Evolutionary conservation across 2,888 invertebrate genomes (phyloP).

Genomic region (Gasteruption jaculator): DNA sequence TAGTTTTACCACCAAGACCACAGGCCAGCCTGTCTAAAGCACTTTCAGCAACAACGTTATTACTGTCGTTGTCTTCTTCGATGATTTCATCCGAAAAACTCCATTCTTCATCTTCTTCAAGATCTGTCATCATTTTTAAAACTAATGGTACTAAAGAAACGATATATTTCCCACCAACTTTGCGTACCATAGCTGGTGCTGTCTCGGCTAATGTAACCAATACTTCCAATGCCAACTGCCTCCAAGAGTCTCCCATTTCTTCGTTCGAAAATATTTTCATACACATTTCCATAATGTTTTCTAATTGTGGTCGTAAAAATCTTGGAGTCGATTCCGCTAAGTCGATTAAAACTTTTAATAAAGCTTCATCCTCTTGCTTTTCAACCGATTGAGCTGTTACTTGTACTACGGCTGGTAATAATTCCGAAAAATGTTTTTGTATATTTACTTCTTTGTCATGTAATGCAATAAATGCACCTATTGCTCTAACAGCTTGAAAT

Average conservation of each 20-base stretch:
- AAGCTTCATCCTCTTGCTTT: slow-evolving; percentile 81
- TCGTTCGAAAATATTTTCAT: slow-evolving; percentile 64
- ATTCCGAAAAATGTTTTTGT: slow-evolving; percentile 81
- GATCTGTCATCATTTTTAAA: slow-evolving; percentile 90
- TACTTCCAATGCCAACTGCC: slow-evolving; percentile 87
- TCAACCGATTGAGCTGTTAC: slow-evolving; percentile 78
- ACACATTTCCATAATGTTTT: slow-evolving; percentile 81
- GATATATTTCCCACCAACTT: slow-evolving; percentile 82
- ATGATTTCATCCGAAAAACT: slow-evolving; percentile 78
- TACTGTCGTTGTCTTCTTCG: slow-evolving; percentile 93
- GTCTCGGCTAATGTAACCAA: slow-evolving; percentile 86
- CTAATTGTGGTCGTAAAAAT: slow-evolving; percentile 82
- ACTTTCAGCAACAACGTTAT: slow-evolving; percentile 93
- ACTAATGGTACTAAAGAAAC: slow-evolving; percentile 76
- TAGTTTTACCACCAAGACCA: slow-evolving; percentile 89
- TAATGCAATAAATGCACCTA: slow-evolving; percentile 82
- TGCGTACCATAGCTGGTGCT: slow-evolving; percentile 94
- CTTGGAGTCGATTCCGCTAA: slow-evolving; percentile 91
- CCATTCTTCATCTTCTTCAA: slow-evolving; percentile 91
- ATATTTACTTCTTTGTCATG: slow-evolving; percentile 93
- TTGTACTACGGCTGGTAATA: slow-evolving; percentile 75
- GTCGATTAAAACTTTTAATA: slow-evolving; percentile 91
- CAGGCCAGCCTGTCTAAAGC: slow-evolving; percentile 96
- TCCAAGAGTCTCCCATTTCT: slow-evolving; percentile 73
- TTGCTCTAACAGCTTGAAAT: slow-evolving; percentile 78